Conservation (phyloP, 2,888 invertebrate genomes). For the Drosophila engyochracea region DNA sequence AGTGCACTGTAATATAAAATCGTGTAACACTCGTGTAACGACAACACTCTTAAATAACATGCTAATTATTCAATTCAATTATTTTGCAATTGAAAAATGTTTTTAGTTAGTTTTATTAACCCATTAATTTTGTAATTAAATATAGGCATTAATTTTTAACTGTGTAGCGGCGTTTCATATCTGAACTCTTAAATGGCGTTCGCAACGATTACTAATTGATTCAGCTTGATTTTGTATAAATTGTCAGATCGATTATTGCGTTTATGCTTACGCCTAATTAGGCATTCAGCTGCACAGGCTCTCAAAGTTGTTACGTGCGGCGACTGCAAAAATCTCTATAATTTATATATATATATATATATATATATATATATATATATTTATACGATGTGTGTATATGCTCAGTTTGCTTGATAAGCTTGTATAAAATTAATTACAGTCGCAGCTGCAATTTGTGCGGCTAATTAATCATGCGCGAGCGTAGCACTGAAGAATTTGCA, state of each 20-base stretch:
- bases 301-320: slow-evolving; percentile 23
- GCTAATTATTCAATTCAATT: not conserved
- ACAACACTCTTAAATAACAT: not conserved
- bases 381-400: not conserved
- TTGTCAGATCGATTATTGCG: slow-evolving; percentile 53
- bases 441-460: slow-evolving; percentile 68
- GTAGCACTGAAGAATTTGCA: slow-evolving; percentile 57
- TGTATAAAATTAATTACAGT: slow-evolving; percentile 70
- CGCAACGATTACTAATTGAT: slow-evolving; percentile 53
- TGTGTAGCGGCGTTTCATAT: not conserved
- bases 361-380: not conserved
- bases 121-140: not conserved
- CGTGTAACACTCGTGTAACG: not conserved
- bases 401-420: slow-evolving; percentile 26
- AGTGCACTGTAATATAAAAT: not conserved
- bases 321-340: slow-evolving; percentile 16
- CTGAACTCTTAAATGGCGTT: not conserved
- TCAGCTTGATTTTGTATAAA: slow-evolving; percentile 60
- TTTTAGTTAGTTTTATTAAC: not conserved
- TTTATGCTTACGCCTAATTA: slow-evolving; percentile 49
- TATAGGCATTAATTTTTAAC: not conserved
- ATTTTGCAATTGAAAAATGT: not conserved
- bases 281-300: slow-evolving; percentile 38
- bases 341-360: not conserved
- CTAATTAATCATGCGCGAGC: slow-evolving; percentile 69